These are phyloP conservation scores for Rhinichthys klamathensis DNA, from an alignment of 2,113 vertebrate species.

Conservation along the genomic window DNA sequence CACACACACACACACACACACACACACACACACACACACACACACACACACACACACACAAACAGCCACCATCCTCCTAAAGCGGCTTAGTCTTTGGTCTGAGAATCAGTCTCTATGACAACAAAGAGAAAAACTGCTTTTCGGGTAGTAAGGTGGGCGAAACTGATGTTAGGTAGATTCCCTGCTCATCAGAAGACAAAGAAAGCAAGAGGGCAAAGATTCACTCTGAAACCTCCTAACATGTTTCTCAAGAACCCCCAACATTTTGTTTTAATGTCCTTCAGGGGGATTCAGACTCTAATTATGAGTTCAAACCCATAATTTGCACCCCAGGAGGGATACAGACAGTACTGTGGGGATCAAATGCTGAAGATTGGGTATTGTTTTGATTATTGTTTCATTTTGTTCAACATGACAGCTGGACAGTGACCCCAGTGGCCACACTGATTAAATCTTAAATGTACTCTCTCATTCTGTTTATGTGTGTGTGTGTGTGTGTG, in stretches of 20 bases:
- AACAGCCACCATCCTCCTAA: background rate
- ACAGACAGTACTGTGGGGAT: no score
- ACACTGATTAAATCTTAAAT: background rate
- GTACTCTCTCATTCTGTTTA: background rate
- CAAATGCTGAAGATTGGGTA: background rate
- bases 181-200: background rate
- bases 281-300: background rate
- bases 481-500: no score
- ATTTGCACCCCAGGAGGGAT: background rate
- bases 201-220: background rate
- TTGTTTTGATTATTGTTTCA: background rate
- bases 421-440: background rate
- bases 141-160: conserved; percentile 30
- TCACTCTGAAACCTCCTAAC: background rate
- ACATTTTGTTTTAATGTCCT: background rate
- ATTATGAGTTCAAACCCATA: background rate
- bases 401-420: conserved; percentile 21
- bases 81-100: background rate
- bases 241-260: background rate
- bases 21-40: no score
- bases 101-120: conserved; percentile 44
- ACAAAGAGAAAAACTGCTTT: conserved; percentile 27
- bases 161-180: conserved; percentile 11
- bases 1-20: no score
- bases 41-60: background rate